These are phyloP conservation scores for Polypterus bichir DNA, from an alignment of 2,113 vertebrate species.

Conservation along the genomic window DNA sequence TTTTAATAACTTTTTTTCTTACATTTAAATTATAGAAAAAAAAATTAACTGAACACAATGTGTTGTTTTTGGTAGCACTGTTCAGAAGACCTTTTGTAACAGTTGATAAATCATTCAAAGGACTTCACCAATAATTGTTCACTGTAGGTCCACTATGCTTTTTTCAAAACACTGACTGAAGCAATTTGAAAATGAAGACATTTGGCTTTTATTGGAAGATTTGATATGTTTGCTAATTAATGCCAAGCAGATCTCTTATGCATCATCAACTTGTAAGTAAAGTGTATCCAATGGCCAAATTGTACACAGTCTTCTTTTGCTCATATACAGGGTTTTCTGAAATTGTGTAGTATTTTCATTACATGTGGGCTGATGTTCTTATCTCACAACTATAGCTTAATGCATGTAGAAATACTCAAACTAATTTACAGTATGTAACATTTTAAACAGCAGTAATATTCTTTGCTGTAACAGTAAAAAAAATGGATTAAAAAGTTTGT, in stretches of 20 bases:
- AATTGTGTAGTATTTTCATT: not conserved
- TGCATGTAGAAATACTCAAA: not conserved
- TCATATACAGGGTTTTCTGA: not conserved
- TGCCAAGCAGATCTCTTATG: not conserved
- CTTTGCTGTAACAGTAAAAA: not conserved
- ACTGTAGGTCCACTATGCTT: not conserved
- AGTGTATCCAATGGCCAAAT: not conserved
- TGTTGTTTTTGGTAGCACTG: not conserved
- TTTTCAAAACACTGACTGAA: slow-evolving; percentile 1
- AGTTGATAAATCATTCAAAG: not conserved
- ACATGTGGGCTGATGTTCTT: not conserved
- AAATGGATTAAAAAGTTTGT: not conserved
- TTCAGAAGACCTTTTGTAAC: not conserved
- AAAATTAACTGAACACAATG: not conserved
- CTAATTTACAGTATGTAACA: not conserved
- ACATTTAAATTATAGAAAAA: not conserved
- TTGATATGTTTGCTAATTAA: slow-evolving; percentile 5
- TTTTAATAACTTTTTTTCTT: not conserved
- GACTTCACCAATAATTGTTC: not conserved
- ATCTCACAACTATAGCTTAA: not conserved
- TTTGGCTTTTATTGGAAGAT: slow-evolving; percentile 11
- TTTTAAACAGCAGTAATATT: not conserved
- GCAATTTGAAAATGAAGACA: slow-evolving; percentile 2
- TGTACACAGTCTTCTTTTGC: not conserved
- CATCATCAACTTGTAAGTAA: not conserved